Evolutionary conservation across 1,140 invertebrate species (phyloP).

Genomic region (Drosophila setifemur): DNA sequence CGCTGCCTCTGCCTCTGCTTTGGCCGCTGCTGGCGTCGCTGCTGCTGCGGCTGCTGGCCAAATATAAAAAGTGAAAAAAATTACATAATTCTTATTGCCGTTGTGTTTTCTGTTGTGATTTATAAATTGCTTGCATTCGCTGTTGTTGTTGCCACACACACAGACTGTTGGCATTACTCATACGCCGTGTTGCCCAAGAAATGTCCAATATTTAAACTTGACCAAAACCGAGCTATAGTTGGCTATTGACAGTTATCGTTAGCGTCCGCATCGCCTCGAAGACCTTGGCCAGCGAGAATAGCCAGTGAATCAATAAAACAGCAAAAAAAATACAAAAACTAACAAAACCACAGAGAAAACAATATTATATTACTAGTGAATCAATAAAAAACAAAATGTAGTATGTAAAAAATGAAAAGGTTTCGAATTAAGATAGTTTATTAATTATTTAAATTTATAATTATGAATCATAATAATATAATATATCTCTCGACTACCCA

Average conservation of each 20-base stretch:
- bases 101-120: conserved; percentile 40
- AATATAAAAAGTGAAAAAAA: conserved; percentile 46
- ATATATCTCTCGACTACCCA: too few relatives aligned
- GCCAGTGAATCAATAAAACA: conserved; percentile 16
- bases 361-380: too few relatives aligned
- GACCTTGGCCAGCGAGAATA: conserved; percentile 30
- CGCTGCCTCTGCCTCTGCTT: conserved; percentile 11
- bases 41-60: conserved; percentile 24
- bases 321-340: not conserved
- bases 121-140: conserved; percentile 38
- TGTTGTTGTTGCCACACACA: conserved; percentile 19
- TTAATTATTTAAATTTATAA: too few relatives aligned
- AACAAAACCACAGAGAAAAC: conserved; percentile 2
- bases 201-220: conserved; percentile 63
- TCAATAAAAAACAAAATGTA: too few relatives aligned
- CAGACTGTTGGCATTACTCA: conserved; percentile 55
- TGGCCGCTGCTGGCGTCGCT: not conserved
- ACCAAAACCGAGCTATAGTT: conserved; percentile 20
- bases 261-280: conserved; percentile 22
- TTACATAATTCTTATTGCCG: conserved; percentile 65
- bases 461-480: too few relatives aligned
- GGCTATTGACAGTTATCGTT: conserved; percentile 41
- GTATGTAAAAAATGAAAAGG: too few relatives aligned
- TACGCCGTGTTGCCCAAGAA: conserved; percentile 58
- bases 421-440: too few relatives aligned